Evolutionary conservation across 1,140 invertebrate genomes (phyloP), one percentile per base, ranked within the genome.

Genomic region (Drosophila funebris): DNA sequence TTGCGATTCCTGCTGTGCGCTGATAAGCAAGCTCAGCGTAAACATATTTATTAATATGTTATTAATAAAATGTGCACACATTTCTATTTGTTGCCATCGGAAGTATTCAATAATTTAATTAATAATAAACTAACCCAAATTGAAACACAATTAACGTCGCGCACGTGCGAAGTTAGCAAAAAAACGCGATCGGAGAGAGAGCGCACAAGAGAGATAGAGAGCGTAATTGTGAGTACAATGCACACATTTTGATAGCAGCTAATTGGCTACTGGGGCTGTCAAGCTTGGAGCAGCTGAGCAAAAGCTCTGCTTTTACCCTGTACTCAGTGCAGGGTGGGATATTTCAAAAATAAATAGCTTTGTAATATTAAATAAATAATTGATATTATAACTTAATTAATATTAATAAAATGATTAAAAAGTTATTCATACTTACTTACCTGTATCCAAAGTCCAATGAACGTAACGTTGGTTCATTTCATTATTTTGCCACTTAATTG

Each of bases 21-120:
- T 78, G 81, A 87, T 85, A 87, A 81, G 43, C 36, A 27, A 4
- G 24, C 27, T 64, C 46, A 31, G 61, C 61, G 78, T 73, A 78
- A 88, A 82, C 75, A 88, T 66, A 79, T 87, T 84, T 83, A 18
- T 16, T 7, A 3, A 29, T n/a, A 41, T 29, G 8, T 37, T 36
- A 16, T 22, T 41, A 41, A n/a, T 16, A 9, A 41, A 41, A 2
- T n/a, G n/a, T n/a, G n/a, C n/a, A n/a, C n/a, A n/a, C n/a, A n/a
- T n/a, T n/a, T n/a, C n/a, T n/a, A n/a, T n/a, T n/a, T n/a, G n/a
- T n/a, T n/a, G n/a, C n/a, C n/a, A n/a, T n/a, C n/a, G n/a, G n/a
- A n/a, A n/a, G n/a, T n/a, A n/a, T n/a, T n/a, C n/a, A n/a, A n/a
- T 16, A 41, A n/a, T 2, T 41, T 7, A 16, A 29, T 43, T 48